Percentiles rank a stretch among this genome's conserved stretches.
phyloP scores from a whole-genome alignment of 2,113 vertebrate species.

The Eptesicus fuscus region DNA sequence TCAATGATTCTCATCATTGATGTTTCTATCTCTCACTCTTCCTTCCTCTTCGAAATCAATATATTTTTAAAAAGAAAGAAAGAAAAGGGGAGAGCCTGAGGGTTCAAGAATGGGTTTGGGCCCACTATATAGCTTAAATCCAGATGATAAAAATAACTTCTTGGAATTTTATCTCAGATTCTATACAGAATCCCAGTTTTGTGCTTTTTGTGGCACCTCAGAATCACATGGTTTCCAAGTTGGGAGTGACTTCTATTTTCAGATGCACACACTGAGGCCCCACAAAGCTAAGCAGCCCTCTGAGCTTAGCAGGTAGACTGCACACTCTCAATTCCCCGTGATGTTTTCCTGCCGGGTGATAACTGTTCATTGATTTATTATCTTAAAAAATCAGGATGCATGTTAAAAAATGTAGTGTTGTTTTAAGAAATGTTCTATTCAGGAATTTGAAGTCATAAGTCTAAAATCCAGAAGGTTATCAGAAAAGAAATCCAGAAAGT shows the following conservation, averaged over 20 bases:
- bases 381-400: not conserved
- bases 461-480: constrained; percentile 62
- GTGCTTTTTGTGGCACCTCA: not conserved
- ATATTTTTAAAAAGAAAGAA: too few relatives aligned
- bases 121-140: not conserved
- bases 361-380: not conserved
- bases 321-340: not conserved
- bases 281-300: not conserved
- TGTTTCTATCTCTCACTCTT: too few relatives aligned
- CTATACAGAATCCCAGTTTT: not conserved
- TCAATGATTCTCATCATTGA: too few relatives aligned
- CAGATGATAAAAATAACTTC: not conserved
- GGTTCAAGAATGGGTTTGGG: not conserved
- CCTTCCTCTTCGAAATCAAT: too few relatives aligned
- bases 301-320: not conserved
- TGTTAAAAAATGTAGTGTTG: not conserved
- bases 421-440: constrained; percentile 52
- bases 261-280: not conserved
- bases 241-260: not conserved
- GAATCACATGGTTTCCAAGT: not conserved
- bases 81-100: not conserved
- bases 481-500: constrained; percentile 55
- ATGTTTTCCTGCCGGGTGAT: not conserved
- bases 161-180: constrained; percentile 4
- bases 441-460: constrained; percentile 41